phyloP scores from a whole-genome alignment of 2,113 vertebrate genomes.

The Natator depressus region DNA sequence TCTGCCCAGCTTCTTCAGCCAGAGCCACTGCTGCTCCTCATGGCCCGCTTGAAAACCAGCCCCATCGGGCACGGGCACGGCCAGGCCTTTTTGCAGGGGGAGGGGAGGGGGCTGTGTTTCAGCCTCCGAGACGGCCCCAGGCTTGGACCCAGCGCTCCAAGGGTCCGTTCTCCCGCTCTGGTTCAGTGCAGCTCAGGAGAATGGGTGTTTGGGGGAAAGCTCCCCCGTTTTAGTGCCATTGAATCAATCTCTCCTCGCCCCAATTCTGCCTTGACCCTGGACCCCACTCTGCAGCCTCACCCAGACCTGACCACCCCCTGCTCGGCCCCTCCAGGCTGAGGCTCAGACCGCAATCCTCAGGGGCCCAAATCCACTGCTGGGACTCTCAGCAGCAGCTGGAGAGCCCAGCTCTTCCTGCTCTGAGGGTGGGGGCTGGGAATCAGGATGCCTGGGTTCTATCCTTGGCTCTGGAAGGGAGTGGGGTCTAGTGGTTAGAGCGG shows the following conservation, averaged over 20 bases:
- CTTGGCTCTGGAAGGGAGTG: fast-evolving
- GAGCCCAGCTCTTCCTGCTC: not conserved
- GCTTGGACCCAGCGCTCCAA: not conserved
- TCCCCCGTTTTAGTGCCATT: not conserved
- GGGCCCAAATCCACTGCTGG: not conserved
- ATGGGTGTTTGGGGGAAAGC: not conserved
- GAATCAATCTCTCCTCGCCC: not conserved
- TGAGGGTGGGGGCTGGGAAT: fast-evolving
- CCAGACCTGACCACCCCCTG: not conserved
- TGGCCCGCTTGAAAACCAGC: not conserved
- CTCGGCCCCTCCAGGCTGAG: not conserved
- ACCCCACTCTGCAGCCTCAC: not conserved
- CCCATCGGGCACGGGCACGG: not conserved
- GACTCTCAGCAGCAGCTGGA: not conserved
- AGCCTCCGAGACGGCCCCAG: fast-evolving
- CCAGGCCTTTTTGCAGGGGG: no score
- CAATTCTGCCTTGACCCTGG: not conserved
- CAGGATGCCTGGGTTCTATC: fast-evolving
- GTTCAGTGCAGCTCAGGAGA: not conserved
- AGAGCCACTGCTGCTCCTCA: not conserved
- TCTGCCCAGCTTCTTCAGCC: not conserved
- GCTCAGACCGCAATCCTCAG: not conserved
- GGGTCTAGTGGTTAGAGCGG: not conserved
- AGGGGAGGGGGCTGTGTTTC: no score
- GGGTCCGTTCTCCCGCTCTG: not conserved